Base-by-base conservation (phyloP, 2,797 vertebrate species). In the Alectoris magna region DNA sequence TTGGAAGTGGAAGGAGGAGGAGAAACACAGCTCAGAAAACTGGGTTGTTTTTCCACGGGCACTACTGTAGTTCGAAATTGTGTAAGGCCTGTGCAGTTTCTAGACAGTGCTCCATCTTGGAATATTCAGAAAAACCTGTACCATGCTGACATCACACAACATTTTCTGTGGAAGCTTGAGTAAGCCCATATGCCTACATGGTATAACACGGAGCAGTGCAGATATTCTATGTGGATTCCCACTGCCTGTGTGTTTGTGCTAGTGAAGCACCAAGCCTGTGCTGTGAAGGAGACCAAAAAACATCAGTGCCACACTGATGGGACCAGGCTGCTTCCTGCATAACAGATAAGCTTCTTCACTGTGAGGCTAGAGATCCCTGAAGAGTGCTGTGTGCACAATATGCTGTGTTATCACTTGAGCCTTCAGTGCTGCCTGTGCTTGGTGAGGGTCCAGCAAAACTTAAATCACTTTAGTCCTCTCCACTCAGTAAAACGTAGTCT, bases 371-470 rank as follows among this genome's bases (percentile, higher is more conserved):
- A 51, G 34, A 41, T 22, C 11, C 19, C 13, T 24, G 17, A 66
- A 55, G 8, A 5, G 1, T n/a, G 23, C 44, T 74, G 9, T 4
- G 1, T 73, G 43, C n/a, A 63, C 18, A 9, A 0, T 59, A 24
- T 36, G 14, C 39, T 75, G 66, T 70, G 29, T 21, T 55, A 27
- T 14, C 11, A 2, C 12, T 84, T 55, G 34, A 39, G 53, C 24
- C 8, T 46, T 64, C 34, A 46, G 10, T 46, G 22, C 26, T 77
- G 73, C 36, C 4, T 46, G 2, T 34, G 6, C 21, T 43, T 38
- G 4, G 3, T 64, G 24, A 43, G 4, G n/a, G 16, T 44, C 17
- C n/a, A 83, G 21, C 23, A 60, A 23, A 18, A 67, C 7, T 70
- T 76, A 59, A 21, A 18, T 55, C 36, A 10, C 8, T 44, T 11